Conservation (phyloP, 2,113 vertebrate genomes). For the Columbina picui region DNA sequence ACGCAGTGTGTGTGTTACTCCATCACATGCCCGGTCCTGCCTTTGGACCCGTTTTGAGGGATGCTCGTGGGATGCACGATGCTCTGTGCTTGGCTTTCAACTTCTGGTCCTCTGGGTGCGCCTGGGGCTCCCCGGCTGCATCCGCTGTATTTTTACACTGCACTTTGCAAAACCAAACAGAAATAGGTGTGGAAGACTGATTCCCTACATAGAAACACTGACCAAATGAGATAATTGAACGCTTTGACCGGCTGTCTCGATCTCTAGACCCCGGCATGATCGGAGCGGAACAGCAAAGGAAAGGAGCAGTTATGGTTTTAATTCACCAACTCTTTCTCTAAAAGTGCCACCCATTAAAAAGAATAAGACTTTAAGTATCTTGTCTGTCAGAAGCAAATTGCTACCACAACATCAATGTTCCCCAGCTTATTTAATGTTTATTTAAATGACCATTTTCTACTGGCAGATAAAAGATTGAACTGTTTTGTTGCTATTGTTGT, state of each 20-base stretch:
- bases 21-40: accelerated
- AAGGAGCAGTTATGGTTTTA: neutral
- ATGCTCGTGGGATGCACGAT: neutral
- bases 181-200: neutral
- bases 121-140: accelerated
- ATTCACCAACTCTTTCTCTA: neutral
- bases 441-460: conserved; percentile 43
- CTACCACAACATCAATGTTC: neutral
- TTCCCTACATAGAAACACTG: accelerated
- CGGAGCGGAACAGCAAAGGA: neutral
- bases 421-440: conserved; percentile 18
- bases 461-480: conserved; percentile 23
- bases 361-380: neutral
- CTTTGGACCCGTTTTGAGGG: neutral
- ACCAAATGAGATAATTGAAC: accelerated
- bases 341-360: neutral
- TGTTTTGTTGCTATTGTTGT: conserved; percentile 50
- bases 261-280: neutral
- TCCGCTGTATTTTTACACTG: accelerated
- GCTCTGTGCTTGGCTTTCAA: neutral
- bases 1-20: accelerated
- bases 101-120: neutral
- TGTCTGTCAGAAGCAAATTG: conserved; percentile 22
- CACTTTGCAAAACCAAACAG: accelerated
- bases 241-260: accelerated